Evolutionary conservation across 2,797 vertebrate genomes (phyloP), one percentile per base, ranked within the genome.

Genomic region (Glyptemys insculpta): DNA sequence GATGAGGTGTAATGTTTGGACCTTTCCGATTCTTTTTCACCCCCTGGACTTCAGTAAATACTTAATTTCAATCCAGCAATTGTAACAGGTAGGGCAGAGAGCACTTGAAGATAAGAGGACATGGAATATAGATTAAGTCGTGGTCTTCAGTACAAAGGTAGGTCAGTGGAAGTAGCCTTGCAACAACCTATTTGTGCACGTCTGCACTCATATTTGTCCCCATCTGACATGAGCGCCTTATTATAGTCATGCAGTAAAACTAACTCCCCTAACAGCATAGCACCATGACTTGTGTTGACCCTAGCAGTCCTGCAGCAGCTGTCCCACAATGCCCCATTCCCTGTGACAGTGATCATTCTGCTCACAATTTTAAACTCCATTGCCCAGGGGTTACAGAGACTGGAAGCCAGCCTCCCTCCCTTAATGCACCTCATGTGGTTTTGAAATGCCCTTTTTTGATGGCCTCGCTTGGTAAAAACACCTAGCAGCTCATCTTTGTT

Each of bases 91-190:
- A 86, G 80, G 54, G 85, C 25, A 57, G 76, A 94, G 37, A 57
- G 19, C 18, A 82, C 74, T 41, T 74, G 37, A 74, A 25, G 68
- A 25, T 74, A 57, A 3, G 27, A 89, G 18, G 86, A 80, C 54
- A 91, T 37, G 80, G 57, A 86, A 84, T 85, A 54, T 37, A 84
- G 50, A 78, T 5, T 78, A 2, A 89, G 88, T 84, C 78, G 15
- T n/a, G 31, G 59, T 62, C 29, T 62, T 62, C 59, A 62, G 31
- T 18, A 34, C 59, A 18, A 62, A 34, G 59, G 4, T 62, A 62
- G 59, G 59, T 62, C 31, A n/a, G 16, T 18, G 31, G 59, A 62
- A 62, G 14, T 62, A 34, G 34, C 31, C 15, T 62, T 34, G 57
- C 57, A 59, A 31, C 29, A 31, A 31, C 29, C 29, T 62, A 25